phyloP scores from a whole-genome alignment of 2,888 invertebrate genomes.

The Acanthococcus lagerstroemiae region DNA sequence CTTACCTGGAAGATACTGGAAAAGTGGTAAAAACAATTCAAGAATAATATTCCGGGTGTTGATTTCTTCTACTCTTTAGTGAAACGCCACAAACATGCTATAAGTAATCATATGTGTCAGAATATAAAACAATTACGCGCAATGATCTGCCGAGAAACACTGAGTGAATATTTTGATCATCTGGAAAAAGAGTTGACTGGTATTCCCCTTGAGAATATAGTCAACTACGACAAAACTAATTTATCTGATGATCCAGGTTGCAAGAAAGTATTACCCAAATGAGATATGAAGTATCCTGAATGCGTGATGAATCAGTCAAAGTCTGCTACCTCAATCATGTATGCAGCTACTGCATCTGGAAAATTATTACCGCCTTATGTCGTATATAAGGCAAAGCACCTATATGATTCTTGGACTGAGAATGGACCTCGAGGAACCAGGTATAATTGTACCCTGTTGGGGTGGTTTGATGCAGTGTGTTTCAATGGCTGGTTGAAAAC shows the following conservation, averaged over 20 bases:
- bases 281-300: slow-evolving; percentile 33
- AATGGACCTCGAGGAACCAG: neutral
- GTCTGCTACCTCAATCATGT: neutral
- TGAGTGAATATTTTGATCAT: slow-evolving; percentile 11
- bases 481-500: slow-evolving; percentile 11
- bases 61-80: slow-evolving; percentile 3
- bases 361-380: slow-evolving; percentile 15
- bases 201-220: slow-evolving; percentile 2
- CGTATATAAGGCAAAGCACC: slow-evolving; percentile 18
- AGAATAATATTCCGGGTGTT: slow-evolving; percentile 34
- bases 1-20: slow-evolving; percentile 33
- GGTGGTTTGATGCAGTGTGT: slow-evolving; percentile 13
- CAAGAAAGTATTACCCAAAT: neutral
- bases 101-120: slow-evolving; percentile 11
- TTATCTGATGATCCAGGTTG: slow-evolving; percentile 20
- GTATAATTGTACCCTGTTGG: neutral
- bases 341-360: slow-evolving; percentile 3
- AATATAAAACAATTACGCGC: slow-evolving; percentile 18
- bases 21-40: slow-evolving; percentile 33
- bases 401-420: slow-evolving; percentile 3
- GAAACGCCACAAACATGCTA: slow-evolving; percentile 1
- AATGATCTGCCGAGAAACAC: neutral
- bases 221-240: slow-evolving; percentile 16
- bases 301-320: slow-evolving; percentile 19
- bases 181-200: slow-evolving; percentile 4